Conservation (phyloP, 2,113 vertebrate species). For the Percopsis transmontana region DNA sequence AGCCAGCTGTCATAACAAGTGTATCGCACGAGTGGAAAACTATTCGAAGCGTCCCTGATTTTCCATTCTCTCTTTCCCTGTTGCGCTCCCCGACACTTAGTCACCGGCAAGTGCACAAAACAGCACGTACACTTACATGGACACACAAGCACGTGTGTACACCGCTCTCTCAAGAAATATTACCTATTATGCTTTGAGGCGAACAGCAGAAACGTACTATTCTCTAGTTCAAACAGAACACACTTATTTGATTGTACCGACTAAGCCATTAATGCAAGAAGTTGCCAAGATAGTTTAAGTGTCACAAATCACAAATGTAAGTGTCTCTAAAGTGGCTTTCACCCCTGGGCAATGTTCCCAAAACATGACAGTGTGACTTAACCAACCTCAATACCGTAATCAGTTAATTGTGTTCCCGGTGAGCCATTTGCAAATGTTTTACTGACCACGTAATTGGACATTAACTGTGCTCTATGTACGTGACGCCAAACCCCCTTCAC, state of each 20-base stretch:
- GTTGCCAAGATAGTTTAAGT: too few species aligned
- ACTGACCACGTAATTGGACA: neutral
- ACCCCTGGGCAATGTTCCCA: conserved; percentile 40
- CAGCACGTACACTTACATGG: conserved; percentile 1
- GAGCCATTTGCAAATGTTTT: conserved; percentile 15
- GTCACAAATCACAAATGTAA: conserved; percentile 1
- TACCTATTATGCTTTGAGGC: conserved; percentile 1
- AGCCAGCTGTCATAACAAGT: conserved; percentile 11
- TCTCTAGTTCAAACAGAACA: conserved; percentile 53
- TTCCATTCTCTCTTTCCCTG: too few species aligned
- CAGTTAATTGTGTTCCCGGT: conserved; percentile 14
- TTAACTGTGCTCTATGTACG: neutral
- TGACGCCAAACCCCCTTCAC: conserved; percentile 17
- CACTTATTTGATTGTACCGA: conserved; percentile 54
- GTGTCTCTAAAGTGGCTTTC: conserved; percentile 49
- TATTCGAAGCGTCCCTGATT: neutral
- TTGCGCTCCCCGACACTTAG: too few species aligned
- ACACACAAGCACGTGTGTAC: conserved; percentile 18
- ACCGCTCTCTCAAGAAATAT: conserved; percentile 30
- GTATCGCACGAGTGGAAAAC: conserved; percentile 9
- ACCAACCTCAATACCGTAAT: conserved; percentile 19
- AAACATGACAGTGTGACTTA: conserved; percentile 44
- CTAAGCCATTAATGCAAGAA: conserved; percentile 47
- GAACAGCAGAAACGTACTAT: conserved; percentile 36
- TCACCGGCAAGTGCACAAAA: too few species aligned